Evolutionary conservation across 2,797 vertebrate species (phyloP).

Genomic region (Microcaecilia unicolor): DNA sequence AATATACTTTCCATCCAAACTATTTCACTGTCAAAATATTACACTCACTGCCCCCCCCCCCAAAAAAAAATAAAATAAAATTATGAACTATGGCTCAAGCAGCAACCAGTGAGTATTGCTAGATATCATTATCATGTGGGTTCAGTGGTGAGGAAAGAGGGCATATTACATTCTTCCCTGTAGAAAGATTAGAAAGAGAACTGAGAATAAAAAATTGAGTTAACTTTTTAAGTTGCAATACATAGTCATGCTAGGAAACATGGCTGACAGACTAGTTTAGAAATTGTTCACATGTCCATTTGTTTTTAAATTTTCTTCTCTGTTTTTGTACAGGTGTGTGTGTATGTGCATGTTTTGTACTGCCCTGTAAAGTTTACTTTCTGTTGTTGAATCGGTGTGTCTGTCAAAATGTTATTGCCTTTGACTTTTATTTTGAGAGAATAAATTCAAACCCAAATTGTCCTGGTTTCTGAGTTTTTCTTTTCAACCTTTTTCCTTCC

Average conservation of each 20-base stretch:
- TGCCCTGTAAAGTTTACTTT: constrained; percentile 54
- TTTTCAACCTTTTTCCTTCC: constrained; percentile 29
- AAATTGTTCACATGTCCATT: constrained; percentile 23
- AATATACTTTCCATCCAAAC: no score
- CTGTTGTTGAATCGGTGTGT: constrained; percentile 46
- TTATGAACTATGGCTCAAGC: no score
- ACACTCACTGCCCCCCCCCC: no score
- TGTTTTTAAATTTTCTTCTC: constrained; percentile 42
- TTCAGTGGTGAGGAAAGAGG: no score
- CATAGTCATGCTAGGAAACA: background rate
- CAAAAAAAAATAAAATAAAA: no score
- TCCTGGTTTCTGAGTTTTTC: constrained; percentile 61
- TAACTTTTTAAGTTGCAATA: no score
- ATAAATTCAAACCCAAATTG: constrained; percentile 60
- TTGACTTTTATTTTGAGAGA: constrained; percentile 51
- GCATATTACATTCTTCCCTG: no score
- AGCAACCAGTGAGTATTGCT: no score
- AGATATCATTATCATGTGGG: no score
- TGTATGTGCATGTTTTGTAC: constrained; percentile 28
- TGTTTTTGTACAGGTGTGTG: constrained; percentile 24
- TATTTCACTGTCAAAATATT: no score
- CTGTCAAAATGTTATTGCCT: constrained; percentile 49
- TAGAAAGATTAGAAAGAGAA: no score
- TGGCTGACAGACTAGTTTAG: constrained; percentile 36
- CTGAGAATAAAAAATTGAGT: no score